Conservation (phyloP, 2,888 invertebrate genomes). For the Drosophila crucigera region DNA sequence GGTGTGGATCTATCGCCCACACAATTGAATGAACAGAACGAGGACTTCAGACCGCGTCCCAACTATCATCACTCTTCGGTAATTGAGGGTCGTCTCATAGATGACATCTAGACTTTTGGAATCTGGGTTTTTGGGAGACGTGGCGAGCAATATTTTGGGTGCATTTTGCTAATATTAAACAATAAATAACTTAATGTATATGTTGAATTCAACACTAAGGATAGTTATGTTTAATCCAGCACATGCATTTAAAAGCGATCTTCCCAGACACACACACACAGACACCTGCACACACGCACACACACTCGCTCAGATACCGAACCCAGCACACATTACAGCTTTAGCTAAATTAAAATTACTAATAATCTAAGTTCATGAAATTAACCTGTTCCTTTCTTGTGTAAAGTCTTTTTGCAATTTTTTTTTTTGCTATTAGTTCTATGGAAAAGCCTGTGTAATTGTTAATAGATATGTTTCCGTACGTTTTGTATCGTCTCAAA, state of each 20-base stretch:
- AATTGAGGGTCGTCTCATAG: conserved; percentile 87
- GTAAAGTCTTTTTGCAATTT: conserved; percentile 30
- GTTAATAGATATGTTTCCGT: conserved; percentile 75
- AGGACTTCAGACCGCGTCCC: conserved; percentile 96
- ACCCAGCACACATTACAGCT: conserved; percentile 45
- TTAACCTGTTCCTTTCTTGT: conserved; percentile 58
- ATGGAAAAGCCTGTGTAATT: conserved; percentile 57
- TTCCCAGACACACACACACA: conserved; percentile 37
- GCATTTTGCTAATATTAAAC: conserved; percentile 51
- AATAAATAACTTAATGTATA: conserved; percentile 30
- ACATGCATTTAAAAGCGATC: conserved; percentile 58
- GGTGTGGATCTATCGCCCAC: conserved; percentile 92
- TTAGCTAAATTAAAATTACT: conserved; percentile 46
- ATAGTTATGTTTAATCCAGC: conserved; percentile 53
- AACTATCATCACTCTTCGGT: conserved; percentile 97
- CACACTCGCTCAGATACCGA: conserved; percentile 21
- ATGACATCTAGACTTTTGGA: conserved; percentile 72
- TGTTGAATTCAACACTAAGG: conserved; percentile 22
- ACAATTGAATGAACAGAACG: conserved; percentile 97
- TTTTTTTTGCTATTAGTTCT: conserved; percentile 25
- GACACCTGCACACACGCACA: conserved; percentile 5
- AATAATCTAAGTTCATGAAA: conserved; percentile 45
- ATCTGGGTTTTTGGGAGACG: conserved; percentile 39
- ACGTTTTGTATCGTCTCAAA: conserved; percentile 50
- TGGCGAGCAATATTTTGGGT: conserved; percentile 63